Percentiles rank a stretch among this genome's conserved stretches.
Conservation (phyloP, 2,888 invertebrate species). For the Aricia artaxerxes region DNA sequence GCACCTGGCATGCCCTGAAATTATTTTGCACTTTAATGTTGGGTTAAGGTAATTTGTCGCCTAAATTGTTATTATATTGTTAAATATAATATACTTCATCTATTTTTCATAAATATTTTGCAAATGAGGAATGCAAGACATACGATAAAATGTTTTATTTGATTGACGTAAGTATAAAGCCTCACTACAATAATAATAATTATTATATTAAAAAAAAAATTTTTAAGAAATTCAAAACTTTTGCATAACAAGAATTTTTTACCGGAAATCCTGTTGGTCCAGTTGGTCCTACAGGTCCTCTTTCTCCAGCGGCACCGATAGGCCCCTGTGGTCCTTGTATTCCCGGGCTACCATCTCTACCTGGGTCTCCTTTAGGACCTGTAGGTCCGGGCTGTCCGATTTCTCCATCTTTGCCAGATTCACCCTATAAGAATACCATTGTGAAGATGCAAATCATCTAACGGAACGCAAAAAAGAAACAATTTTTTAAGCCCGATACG, state of each 20-base stretch:
- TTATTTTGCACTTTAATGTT: background rate
- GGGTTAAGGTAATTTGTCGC: too few species aligned
- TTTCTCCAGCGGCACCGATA: conserved; percentile 85
- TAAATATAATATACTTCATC: too few species aligned
- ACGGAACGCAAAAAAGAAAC: background rate
- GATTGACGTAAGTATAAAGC: too few species aligned
- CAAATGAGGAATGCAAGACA: too few species aligned
- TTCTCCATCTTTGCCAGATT: conserved; percentile 90
- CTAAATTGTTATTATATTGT: too few species aligned
- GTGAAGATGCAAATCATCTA: background rate
- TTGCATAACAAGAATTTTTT: conserved; percentile 44
- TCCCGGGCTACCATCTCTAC: conserved; percentile 89
- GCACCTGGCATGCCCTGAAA: conserved; percentile 86
- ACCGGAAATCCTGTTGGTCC: conserved; percentile 92
- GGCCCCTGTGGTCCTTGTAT: conserved; percentile 87
- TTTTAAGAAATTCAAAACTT: background rate
- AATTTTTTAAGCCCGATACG: conserved; percentile 42
- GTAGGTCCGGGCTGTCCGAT: conserved; percentile 86
- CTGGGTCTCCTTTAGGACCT: conserved; percentile 89
- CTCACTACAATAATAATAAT: too few species aligned
- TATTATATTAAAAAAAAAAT: too few species aligned
- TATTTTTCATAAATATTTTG: too few species aligned
- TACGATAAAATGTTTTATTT: background rate
- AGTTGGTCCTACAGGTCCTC: conserved; percentile 87
- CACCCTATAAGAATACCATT: conserved; percentile 78